These are phyloP conservation scores for Forbesichthys agassizii DNA, from an alignment of 2,113 vertebrate genomes.

Conservation along the genomic window DNA sequence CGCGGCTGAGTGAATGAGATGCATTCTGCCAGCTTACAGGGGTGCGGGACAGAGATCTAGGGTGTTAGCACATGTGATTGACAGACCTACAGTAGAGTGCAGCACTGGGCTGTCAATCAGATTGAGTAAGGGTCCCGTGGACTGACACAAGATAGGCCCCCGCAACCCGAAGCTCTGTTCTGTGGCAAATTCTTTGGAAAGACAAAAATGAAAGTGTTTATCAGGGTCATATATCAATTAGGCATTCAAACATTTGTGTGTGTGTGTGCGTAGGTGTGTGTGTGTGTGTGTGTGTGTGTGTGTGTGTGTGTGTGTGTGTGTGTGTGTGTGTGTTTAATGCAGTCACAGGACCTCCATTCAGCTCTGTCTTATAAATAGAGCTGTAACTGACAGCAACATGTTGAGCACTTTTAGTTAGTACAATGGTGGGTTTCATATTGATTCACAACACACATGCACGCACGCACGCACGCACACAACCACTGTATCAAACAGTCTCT, in stretches of 20 bases:
- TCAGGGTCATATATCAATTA: background rate
- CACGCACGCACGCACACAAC: background rate
- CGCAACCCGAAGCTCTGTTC: conserved; percentile 37
- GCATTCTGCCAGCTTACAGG: conserved; percentile 35
- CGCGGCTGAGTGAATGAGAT: conserved; percentile 53
- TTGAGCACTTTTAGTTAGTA: conserved; percentile 30
- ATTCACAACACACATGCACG: conserved; percentile 2
- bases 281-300: conserved; percentile 15
- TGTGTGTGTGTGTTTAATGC: conserved; percentile 4
- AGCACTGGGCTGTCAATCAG: conserved; percentile 51
- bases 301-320: conserved; percentile 7
- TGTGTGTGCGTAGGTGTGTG: conserved; percentile 5
- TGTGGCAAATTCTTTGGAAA: conserved; percentile 20
- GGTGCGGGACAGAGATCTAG: conserved; percentile 49
- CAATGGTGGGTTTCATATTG: conserved; percentile 21
- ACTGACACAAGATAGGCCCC: conserved; percentile 21
- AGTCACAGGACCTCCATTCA: background rate
- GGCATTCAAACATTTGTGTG: background rate
- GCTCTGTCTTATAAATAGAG: background rate
- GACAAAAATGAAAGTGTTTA: conserved; percentile 14
- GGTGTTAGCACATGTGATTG: conserved; percentile 45
- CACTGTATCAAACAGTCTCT: conserved; percentile 1
- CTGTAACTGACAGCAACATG: background rate
- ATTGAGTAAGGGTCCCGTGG: conserved; percentile 30
- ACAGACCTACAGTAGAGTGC: conserved; percentile 41